These are phyloP conservation scores for Neofelis nebulosa DNA, from an alignment of 2,113 vertebrate species.

Conservation along the genomic window DNA sequence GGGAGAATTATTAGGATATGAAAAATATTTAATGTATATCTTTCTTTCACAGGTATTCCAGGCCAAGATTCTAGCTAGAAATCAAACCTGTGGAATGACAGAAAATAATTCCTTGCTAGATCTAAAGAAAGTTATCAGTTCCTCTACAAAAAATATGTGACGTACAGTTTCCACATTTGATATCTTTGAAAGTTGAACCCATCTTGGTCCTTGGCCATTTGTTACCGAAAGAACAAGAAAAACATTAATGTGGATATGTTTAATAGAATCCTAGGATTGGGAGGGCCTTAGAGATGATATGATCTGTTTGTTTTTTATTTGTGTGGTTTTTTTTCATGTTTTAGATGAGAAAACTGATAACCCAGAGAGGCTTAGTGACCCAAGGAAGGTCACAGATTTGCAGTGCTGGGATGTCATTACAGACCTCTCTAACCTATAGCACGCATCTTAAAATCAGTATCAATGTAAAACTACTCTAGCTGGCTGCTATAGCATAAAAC, in stretches of 20 bases:
- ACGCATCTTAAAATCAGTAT: background rate
- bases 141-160: background rate
- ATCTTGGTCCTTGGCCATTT: background rate
- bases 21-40: slow-evolving; percentile 64
- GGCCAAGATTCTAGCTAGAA: slow-evolving; percentile 24
- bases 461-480: background rate
- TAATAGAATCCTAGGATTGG: background rate
- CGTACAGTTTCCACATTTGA: background rate
- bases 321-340: background rate
- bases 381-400: background rate
- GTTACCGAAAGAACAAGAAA: slow-evolving; percentile 25
- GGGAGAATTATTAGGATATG: slow-evolving; percentile 71
- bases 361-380: background rate
- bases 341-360: slow-evolving; percentile 6
- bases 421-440: background rate
- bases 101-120: background rate
- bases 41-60: slow-evolving; percentile 75
- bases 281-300: background rate
- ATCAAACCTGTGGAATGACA: slow-evolving; percentile 41
- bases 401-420: background rate
- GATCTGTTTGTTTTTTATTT: background rate
- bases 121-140: background rate
- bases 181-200: background rate
- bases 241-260: background rate
- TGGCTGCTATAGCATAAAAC: background rate